Evolutionary conservation across 2,113 vertebrate species (phyloP), one percentile per base, ranked within the genome.

Genomic region (Alectura lathami): DNA sequence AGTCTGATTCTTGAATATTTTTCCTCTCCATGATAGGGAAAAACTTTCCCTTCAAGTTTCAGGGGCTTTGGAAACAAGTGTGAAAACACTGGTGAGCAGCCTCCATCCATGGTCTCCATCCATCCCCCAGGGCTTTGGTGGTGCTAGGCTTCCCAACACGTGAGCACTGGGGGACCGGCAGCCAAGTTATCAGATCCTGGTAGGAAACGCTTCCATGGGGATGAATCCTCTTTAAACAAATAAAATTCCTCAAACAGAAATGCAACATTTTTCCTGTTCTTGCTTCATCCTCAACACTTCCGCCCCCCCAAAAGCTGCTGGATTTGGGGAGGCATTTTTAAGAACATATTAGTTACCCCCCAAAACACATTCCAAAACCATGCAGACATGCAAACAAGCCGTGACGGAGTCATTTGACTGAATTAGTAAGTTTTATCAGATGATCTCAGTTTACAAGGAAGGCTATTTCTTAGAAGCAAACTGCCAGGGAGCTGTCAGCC

Each of bases 401-500:
- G 0, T 38, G 57, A 11, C 7, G 24, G 34, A 29, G 45, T 50
- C 1, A 54, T 26, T 80, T 26, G 21, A 47, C 34, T 30, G 59
- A 36, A 76, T 8, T 22, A 27, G 22, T 4, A 2, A 2, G 1
- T 42, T 50, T 22, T 63, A n/a, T 9, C 2, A 0, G 42, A 16
- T 47, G 15, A 86, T 4, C 32, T 84, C 64, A 36, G 42, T 4
- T 38, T 22, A 42, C 17, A 20, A 24, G 45, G 45, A 94, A 69
- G 38, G 68, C 13, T 8, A 0, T 36, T 85, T 83, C 76, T 62
- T 42, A 27, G 76, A 80, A 93, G 30, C 32, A 47, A 79, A 22
- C 0, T 1, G 30, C 23, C 42, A 47, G 10, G 59, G 23, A 57
- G 10, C 9, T 3, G 9, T 26, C 69, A 57, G 36, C 5, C 36